phyloP scores from a whole-genome alignment of 2,888 invertebrate genomes.

The Cybosia mesomella region DNA sequence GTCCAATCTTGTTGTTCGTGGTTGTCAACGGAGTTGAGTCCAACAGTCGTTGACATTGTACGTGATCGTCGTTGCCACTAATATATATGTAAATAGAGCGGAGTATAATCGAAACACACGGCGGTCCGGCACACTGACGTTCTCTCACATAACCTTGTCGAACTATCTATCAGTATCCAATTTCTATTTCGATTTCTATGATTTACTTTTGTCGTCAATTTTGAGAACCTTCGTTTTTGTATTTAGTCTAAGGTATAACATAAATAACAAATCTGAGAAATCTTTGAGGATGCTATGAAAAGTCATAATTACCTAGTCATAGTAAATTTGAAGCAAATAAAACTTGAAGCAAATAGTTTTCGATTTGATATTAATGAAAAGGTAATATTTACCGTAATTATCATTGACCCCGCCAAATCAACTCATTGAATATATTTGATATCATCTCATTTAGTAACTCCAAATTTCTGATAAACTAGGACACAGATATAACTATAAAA shows the following conservation, averaged over 20 bases:
- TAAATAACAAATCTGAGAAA: background rate
- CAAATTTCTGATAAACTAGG: slow-evolving; percentile 7
- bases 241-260: background rate
- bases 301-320: background rate
- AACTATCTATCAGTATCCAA: background rate
- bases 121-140: background rate
- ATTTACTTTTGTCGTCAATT: background rate
- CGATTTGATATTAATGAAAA: background rate
- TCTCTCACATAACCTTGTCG: background rate
- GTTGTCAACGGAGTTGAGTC: background rate
- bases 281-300: background rate
- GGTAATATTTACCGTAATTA: background rate
- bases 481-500: too few species aligned
- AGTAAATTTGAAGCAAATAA: background rate
- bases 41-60: slow-evolving; percentile 1
- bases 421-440: background rate
- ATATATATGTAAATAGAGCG: background rate
- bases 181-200: background rate
- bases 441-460: slow-evolving; percentile 5
- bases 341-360: background rate
- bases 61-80: background rate
- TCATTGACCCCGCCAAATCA: background rate
- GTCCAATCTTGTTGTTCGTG: background rate
- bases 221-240: background rate
- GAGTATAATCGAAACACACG: background rate